phyloP scores from a whole-genome alignment of 2,888 invertebrate species.

The Tetragonisca angustula region DNA sequence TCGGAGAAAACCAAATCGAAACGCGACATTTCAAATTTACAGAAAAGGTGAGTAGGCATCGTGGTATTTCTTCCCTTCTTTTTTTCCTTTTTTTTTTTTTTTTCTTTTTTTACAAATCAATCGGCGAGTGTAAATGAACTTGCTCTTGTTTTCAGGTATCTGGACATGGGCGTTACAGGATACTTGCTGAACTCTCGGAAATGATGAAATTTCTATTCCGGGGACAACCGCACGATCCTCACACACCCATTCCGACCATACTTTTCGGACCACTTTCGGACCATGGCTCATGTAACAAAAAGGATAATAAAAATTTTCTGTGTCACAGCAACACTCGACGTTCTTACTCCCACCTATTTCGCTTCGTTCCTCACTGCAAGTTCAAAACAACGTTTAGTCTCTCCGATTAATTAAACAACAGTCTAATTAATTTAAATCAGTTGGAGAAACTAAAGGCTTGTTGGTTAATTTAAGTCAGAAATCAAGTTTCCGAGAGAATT shows the following conservation, averaged over 20 bases:
- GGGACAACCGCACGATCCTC: constrained; percentile 83
- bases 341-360: not conserved
- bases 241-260: constrained; percentile 83
- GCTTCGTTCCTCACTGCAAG: not conserved
- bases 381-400: not conserved
- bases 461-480: too few relatives aligned
- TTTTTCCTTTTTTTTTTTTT: not conserved
- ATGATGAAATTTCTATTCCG: constrained; percentile 74
- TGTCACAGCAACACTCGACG: constrained; percentile 78
- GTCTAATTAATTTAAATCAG: too few relatives aligned
- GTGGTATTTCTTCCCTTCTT: not conserved
- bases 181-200: constrained; percentile 79
- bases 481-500: not conserved
- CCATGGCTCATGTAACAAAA: constrained; percentile 82
- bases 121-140: not conserved
- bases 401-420: too few relatives aligned
- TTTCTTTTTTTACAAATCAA: not conserved
- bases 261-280: constrained; percentile 82
- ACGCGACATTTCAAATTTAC: constrained; percentile 71
- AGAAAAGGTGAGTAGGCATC: constrained; percentile 73
- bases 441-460: too few relatives aligned
- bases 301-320: constrained; percentile 82
- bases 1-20: constrained; percentile 75
- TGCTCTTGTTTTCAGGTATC: constrained; percentile 69
- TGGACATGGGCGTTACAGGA: constrained; percentile 74